Base-by-base conservation (phyloP, 1,140 invertebrate genomes). In the Colletes gigas region DNA sequence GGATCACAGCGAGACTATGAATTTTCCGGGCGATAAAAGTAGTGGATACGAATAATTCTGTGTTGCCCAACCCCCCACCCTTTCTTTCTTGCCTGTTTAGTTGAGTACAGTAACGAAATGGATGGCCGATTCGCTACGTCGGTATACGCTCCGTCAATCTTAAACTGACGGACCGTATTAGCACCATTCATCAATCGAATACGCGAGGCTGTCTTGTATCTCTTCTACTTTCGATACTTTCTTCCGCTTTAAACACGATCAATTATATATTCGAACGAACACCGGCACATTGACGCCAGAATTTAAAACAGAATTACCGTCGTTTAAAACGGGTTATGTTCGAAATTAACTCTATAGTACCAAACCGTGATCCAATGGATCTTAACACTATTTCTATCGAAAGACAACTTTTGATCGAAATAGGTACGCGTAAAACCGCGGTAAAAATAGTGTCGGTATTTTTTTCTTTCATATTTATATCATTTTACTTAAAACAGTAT, bases 1-100 rank as follows among this genome's bases (percentile, higher is more conserved):
- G 85, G 88, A 89, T 89, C 88, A 89, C 88, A 89, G 86, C 69
- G 78, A 88, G 83, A 85, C 83, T 88, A 89, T 81, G 79, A 87
- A 84, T 84, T 84, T 84, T 88, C 70, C 77, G 81, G 75, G 81
- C 85, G 84, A 86, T 78, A 86, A 89, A 89, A 84, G 30, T 83
- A 84, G 71, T 66, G 21, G 55, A 73, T 79, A 79, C 77, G 77
- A 73, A 39, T 67, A 83, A 69, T 83, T 83, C 66, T 80, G 70
- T 71, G 63, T 39, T 65, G 39, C 52, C 14, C 7, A 39, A 39
- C 41, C 39, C 47, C 15, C 41, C 15, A 17, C 30, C 21, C 15
- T 41, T 71, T 71, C 69, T n/a, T 65, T 39, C 41, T 76, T 82
- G 21, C 30, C 55, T 19, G 50, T 70, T 54, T 62, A 79, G 41